Percentiles rank a stretch among this genome's conserved stretches.
These are phyloP conservation scores for Hapalemur alaotrensis DNA, from an alignment of 2,797 vertebrate species.

Conservation along the genomic window DNA sequence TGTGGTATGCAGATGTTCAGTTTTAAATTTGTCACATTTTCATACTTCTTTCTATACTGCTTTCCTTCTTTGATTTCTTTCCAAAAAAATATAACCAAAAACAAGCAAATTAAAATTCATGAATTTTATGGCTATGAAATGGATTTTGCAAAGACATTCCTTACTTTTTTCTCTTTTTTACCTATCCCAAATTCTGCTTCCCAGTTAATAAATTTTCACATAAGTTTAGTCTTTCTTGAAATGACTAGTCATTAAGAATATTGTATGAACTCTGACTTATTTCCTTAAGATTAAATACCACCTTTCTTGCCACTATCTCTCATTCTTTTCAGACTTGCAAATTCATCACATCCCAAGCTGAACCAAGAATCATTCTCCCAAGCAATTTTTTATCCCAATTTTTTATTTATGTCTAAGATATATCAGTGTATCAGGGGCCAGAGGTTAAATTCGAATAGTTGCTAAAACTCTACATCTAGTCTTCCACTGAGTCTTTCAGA, in stretches of 20 bases:
- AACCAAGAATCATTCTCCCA: background rate
- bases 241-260: background rate
- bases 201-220: background rate
- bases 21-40: slow-evolving; percentile 62
- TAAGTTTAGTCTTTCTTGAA: background rate
- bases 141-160: background rate
- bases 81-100: slow-evolving; percentile 42
- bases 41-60: background rate
- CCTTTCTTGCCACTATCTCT: background rate
- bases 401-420: background rate
- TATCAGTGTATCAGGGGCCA: background rate
- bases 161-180: background rate
- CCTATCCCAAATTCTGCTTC: background rate
- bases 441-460: background rate
- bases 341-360: background rate
- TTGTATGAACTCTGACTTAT: background rate
- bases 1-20: slow-evolving; percentile 43
- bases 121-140: slow-evolving; percentile 13
- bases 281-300: background rate
- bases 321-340: background rate
- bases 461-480: background rate
- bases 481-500: background rate
- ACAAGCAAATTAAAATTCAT: slow-evolving; percentile 46
- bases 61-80: slow-evolving; percentile 35
- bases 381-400: background rate